Conservation (phyloP, 2,797 vertebrate genomes). For the Urocyon cinereoargenteus region DNA sequence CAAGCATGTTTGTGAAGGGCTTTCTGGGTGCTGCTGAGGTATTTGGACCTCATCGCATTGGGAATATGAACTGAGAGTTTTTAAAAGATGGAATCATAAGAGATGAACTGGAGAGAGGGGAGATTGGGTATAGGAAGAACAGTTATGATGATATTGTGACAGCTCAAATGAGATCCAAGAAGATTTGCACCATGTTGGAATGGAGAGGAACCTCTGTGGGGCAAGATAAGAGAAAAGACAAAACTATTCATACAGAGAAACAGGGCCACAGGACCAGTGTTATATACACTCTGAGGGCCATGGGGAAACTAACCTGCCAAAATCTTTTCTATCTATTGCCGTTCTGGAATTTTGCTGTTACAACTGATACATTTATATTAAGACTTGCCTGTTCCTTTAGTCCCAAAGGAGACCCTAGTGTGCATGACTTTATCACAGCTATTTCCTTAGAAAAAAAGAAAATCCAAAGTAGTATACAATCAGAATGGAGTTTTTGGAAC, state of each 20-base stretch:
- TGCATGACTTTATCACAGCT: background rate
- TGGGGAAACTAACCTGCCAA: background rate
- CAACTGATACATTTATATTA: background rate
- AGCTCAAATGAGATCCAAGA: background rate
- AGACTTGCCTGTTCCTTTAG: background rate
- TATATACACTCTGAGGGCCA: background rate
- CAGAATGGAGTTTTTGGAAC: background rate
- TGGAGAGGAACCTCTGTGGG: background rate
- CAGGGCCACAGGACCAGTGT: background rate
- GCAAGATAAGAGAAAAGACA: background rate
- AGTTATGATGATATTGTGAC: background rate
- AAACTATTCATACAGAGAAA: background rate
- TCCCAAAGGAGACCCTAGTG: background rate
- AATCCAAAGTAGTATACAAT: background rate
- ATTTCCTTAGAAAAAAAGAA: slow-evolving; percentile 5
- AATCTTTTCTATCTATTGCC: background rate
- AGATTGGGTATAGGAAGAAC: background rate
- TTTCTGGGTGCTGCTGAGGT: background rate
- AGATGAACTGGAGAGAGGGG: background rate
- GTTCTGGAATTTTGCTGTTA: slow-evolving; percentile 20
- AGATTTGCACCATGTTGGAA: background rate
- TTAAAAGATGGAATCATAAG: background rate
- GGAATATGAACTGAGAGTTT: background rate
- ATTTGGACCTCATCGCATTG: background rate
- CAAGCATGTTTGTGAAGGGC: background rate